Base-by-base conservation (phyloP, 2,888 invertebrate genomes). In the Sarcophaga caerulescens region DNA sequence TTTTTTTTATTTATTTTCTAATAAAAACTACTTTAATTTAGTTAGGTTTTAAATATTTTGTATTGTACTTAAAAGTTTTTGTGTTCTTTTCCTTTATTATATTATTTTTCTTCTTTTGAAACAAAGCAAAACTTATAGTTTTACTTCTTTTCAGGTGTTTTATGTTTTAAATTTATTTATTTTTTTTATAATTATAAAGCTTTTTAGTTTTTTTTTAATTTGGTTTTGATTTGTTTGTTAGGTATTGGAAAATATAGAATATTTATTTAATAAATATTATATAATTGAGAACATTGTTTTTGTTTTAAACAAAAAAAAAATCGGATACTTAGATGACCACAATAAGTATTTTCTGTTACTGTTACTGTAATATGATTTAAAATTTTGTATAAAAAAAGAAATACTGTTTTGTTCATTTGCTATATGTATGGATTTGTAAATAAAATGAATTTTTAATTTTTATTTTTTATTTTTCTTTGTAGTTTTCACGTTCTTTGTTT, bases 101-200 rank as follows among this genome's bases (percentile, higher is more conserved):
- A n/a, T n/a, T n/a, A n/a, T n/a, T n/a, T n/a, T n/a, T n/a, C n/a
- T n/a, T n/a, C n/a, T n/a, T n/a, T n/a, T 76, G 60, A 21, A 60
- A 73, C 63, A 70, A 81, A 84, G 60, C n/a, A 47, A 80, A 71
- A 73, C 73, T 76, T 68, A 21, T 59, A 68, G 23, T 65, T 70
- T 62, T 68, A 12, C 57, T 66, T 66, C 45, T 5, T 47, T 47
- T 59, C n/a, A 60, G 11, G 25, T 71, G n/a, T 11, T 19, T 45
- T 10, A 17, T 59, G 6, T 76, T 68, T 69, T 10, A 59, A 17
- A 45, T 23, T 35, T 12, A 70, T 73, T 78, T 12, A 47, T 14
- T 44, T 23, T 35, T 60, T 66, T 71, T 77, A 81, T 60, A 69
- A 75, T 80, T 82, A 85, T 83, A 85, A 85, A 85, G 85, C 85